Base-by-base conservation (phyloP, 2,888 invertebrate species). In the Ochropacha duplaris region DNA sequence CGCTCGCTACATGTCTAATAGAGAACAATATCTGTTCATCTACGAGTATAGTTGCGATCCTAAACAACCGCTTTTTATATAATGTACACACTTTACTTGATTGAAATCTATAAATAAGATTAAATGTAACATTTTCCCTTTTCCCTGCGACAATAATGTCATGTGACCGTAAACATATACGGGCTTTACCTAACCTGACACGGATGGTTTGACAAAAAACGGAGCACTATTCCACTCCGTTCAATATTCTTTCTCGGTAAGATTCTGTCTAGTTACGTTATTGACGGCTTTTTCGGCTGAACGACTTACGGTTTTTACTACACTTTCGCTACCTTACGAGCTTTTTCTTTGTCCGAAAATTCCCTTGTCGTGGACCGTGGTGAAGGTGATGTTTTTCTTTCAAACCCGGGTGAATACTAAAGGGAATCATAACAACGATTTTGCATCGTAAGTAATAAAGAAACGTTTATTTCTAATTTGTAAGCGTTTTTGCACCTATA, bases 181-280 rank as follows among this genome's bases (percentile, higher is more conserved):
- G 12, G 31, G 12, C 55, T 62, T 71, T 75, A 75, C 68, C 16
- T 54, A 60, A 49, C 54, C 57, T 70, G 74, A 74, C 73, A 61
- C 59, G 67, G 63, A 71, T 73, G 67, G 61, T 65, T 72, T 65
- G 64, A 72, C 68, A 69, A 74, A 69, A 74, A 72, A 64, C 49
- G 39, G 57, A 50, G 56, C 50, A 56, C 50, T 60, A 58, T 59
- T 64, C 55, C 50, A 59, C 62, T 63, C 60, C 59, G 61, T 59
- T 65, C 58, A 61, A 68, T 61, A 68, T 65, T 69, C 61, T 71
- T 66, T 66, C 44, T 61, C 49, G 54, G 59, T 54, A 56, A 65
- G 60, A 68, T 62, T 62, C 58, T 59, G 61, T 70, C 62, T 59
- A 54, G 58, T 65, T 68, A 66, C 59, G 59, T 71, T 71, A 71